A percentile compares a stretch with the other conserved stretches of the same genome.
These are phyloP conservation scores for Pammene fasciana DNA, from an alignment of 2,888 invertebrate genomes.

Conservation along the genomic window DNA sequence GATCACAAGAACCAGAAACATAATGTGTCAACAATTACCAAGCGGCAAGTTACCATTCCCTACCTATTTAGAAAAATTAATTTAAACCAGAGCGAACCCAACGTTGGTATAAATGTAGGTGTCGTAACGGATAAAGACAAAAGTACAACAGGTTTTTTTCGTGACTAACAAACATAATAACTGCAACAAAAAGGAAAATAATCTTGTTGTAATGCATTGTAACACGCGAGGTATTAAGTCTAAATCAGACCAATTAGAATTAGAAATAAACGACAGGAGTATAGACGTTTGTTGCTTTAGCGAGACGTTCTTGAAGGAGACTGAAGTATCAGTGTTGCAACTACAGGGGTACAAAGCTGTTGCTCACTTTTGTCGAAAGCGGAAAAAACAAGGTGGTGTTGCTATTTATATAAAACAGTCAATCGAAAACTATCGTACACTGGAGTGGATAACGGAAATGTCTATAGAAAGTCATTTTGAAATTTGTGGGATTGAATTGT, in stretches of 20 bases:
- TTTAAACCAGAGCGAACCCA: background rate
- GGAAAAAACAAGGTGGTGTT: background rate
- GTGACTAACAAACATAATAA: background rate
- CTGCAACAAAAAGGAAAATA: background rate
- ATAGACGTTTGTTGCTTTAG: conserved; percentile 5
- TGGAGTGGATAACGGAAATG: background rate
- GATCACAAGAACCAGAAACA: background rate
- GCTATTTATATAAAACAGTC: background rate
- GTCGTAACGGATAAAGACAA: background rate
- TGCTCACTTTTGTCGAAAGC: background rate
- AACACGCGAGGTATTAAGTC: conserved; percentile 17
- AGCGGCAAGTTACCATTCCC: conserved; percentile 1
- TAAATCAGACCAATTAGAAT: conserved; percentile 19
- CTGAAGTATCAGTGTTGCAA: background rate
- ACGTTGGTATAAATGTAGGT: background rate
- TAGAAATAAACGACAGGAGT: background rate
- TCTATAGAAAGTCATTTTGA: conserved; percentile 22
- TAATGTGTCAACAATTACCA: background rate
- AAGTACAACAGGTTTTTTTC: conserved; percentile 11
- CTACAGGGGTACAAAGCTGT: background rate
- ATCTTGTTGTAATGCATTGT: conserved; percentile 5
- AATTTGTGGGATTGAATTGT: conserved; percentile 10
- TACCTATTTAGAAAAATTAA: background rate
- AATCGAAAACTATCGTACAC: too few species aligned
- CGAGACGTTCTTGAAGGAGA: background rate